Conservation (phyloP, 2,888 invertebrate genomes). For the Hirtodrosophila confusa region DNA sequence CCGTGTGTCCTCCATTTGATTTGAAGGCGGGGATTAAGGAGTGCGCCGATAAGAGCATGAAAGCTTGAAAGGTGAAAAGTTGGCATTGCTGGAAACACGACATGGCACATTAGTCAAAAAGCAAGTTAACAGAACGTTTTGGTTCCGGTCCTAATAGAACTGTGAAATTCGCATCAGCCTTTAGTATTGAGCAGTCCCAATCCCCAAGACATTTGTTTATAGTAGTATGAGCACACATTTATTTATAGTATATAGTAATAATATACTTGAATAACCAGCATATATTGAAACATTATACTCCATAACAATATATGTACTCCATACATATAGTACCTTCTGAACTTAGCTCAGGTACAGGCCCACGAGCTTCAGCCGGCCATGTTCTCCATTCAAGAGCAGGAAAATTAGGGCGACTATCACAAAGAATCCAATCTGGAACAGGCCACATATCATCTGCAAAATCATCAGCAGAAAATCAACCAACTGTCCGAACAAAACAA, state of each 20-base stretch:
- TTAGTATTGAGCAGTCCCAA: too few relatives aligned
- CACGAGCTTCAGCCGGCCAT: background rate
- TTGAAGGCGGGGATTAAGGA: slow-evolving; percentile 52
- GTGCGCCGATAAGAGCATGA: slow-evolving; percentile 36
- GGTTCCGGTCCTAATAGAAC: slow-evolving; percentile 1
- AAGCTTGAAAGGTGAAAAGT: slow-evolving; percentile 37
- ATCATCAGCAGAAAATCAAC: too few relatives aligned
- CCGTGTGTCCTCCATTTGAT: slow-evolving; percentile 38
- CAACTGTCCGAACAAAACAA: too few relatives aligned
- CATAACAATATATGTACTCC: too few relatives aligned
- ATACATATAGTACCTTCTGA: too few relatives aligned
- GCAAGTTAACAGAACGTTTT: slow-evolving; percentile 12
- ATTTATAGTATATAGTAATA: background rate
- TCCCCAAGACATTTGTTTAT: too few relatives aligned
- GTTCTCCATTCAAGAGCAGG: background rate
- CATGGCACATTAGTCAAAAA: slow-evolving; percentile 55
- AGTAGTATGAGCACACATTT: background rate
- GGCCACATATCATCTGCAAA: too few relatives aligned
- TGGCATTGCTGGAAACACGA: slow-evolving; percentile 33
- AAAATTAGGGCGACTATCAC: background rate
- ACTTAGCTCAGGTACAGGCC: slow-evolving; percentile 3
- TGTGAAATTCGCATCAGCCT: too few relatives aligned
- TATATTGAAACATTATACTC: too few relatives aligned
- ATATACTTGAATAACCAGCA: too few relatives aligned
- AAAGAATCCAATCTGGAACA: background rate